phyloP scores from a whole-genome alignment of 2,888 invertebrate genomes.

The Andrena camellia region DNA sequence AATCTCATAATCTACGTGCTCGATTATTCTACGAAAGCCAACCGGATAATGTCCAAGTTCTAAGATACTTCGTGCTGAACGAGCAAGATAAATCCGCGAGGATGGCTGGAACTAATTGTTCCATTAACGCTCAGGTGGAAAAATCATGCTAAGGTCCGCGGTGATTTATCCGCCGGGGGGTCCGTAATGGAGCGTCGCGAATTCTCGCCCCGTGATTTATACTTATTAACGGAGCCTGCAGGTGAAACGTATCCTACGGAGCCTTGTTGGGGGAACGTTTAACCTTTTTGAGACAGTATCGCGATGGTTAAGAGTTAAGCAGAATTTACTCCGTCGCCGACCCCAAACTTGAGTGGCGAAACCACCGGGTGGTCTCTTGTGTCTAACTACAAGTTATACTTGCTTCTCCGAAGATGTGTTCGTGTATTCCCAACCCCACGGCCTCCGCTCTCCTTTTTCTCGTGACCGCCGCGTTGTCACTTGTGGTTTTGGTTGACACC shows the following conservation, averaged over 20 bases:
- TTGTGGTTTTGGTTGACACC: constrained; percentile 58
- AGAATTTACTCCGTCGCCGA: constrained; percentile 61
- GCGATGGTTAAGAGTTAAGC: constrained; percentile 53
- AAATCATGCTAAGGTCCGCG: constrained; percentile 2
- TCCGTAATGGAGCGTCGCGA: neutral
- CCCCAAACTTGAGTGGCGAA: constrained; percentile 61
- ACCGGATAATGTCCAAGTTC: neutral
- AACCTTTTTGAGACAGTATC: constrained; percentile 47
- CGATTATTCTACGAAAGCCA: neutral
- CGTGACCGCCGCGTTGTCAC: constrained; percentile 26
- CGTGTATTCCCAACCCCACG: constrained; percentile 17
- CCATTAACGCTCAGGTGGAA: constrained; percentile 5
- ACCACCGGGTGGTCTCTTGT: constrained; percentile 58
- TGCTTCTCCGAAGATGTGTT: constrained; percentile 56
- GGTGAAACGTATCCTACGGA: neutral
- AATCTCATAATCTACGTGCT: neutral
- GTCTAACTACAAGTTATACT: constrained; percentile 70
- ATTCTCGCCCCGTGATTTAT: constrained; percentile 28
- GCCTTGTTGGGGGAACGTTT: constrained; percentile 40
- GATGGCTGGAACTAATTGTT: neutral
- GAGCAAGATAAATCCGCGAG: neutral
- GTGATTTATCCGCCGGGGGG: neutral
- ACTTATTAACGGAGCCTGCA: constrained; percentile 10
- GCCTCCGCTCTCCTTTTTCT: constrained; percentile 42
- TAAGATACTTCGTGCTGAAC: neutral